Evolutionary conservation across 2,797 vertebrate genomes (phyloP).

Genomic region (Lithobates sylvaticus): DNA sequence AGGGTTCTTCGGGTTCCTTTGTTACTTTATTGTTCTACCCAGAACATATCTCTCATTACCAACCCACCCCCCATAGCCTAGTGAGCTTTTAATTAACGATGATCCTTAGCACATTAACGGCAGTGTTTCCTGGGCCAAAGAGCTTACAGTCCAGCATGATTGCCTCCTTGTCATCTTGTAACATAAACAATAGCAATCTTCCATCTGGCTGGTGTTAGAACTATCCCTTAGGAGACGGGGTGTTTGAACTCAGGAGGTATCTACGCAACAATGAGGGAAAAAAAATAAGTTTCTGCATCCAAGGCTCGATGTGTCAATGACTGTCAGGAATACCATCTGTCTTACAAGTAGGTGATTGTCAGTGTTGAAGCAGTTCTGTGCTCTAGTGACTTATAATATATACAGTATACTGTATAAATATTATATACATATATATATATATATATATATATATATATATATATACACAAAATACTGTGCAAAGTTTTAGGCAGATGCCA

Average conservation of each 20-base stretch:
- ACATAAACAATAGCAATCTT: neutral
- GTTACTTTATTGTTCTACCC: no score
- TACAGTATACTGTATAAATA: neutral
- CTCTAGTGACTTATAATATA: neutral
- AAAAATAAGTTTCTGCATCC: constrained; percentile 8
- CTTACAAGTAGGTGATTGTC: constrained; percentile 31
- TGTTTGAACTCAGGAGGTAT: constrained; percentile 27
- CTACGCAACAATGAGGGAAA: neutral
- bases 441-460: no score
- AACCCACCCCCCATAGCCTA: no score
- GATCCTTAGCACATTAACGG: neutral
- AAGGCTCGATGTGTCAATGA: constrained; percentile 31
- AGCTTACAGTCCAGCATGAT: constrained; percentile 37
- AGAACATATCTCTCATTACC: no score
- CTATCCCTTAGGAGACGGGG: neutral
- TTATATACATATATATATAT: no score
- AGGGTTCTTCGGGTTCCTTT: no score
- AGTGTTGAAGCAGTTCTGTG: neutral
- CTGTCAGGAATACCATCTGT: constrained; percentile 42
- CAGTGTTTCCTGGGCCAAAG: constrained; percentile 39
- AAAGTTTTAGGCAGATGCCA: no score
- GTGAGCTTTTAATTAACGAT: neutral
- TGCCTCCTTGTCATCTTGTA: constrained; percentile 17
- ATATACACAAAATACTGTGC: no score
- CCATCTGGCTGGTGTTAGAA: neutral